Percentiles rank a stretch among this genome's conserved stretches.
These are phyloP conservation scores for Drosophila fulvimacula DNA, from an alignment of 2,888 invertebrate genomes.

Conservation along the genomic window DNA sequence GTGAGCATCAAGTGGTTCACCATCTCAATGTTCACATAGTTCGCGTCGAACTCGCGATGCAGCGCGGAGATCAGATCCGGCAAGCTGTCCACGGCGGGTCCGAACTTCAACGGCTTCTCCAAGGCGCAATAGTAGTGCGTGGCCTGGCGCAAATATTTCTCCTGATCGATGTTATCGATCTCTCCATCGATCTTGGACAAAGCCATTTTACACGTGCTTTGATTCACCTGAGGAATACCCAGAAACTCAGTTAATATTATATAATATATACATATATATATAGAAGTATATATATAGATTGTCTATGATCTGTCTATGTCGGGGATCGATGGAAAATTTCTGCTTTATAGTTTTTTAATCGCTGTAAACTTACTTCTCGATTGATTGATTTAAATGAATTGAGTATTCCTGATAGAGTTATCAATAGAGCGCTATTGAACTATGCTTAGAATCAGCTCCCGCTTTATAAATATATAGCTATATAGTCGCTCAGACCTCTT, in stretches of 20 bases:
- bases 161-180: slow-evolving; percentile 80
- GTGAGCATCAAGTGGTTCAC: slow-evolving; percentile 91
- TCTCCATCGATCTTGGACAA: slow-evolving; percentile 79
- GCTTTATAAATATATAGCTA: neutral
- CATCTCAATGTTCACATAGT: slow-evolving; percentile 95
- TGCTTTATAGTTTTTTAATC: slow-evolving; percentile 34
- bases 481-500: slow-evolving; percentile 20
- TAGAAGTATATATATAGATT: neutral
- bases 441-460: slow-evolving; percentile 21
- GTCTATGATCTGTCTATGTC: neutral
- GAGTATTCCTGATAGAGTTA: slow-evolving; percentile 26
- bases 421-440: slow-evolving; percentile 31
- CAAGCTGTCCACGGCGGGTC: slow-evolving; percentile 85
- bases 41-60: slow-evolving; percentile 90
- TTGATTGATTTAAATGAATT: slow-evolving; percentile 76
- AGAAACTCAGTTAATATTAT: neutral
- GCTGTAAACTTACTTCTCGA: slow-evolving; percentile 44
- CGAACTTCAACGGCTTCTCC: slow-evolving; percentile 84
- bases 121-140: slow-evolving; percentile 83
- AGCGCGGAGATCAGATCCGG: slow-evolving; percentile 89
- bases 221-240: slow-evolving; percentile 72
- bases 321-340: slow-evolving; percentile 54
- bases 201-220: slow-evolving; percentile 80
- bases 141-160: slow-evolving; percentile 82
- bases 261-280: slow-evolving; percentile 1